These are phyloP conservation scores for Drosophila dunni DNA, from an alignment of 1,140 invertebrate genomes.

Conservation along the genomic window DNA sequence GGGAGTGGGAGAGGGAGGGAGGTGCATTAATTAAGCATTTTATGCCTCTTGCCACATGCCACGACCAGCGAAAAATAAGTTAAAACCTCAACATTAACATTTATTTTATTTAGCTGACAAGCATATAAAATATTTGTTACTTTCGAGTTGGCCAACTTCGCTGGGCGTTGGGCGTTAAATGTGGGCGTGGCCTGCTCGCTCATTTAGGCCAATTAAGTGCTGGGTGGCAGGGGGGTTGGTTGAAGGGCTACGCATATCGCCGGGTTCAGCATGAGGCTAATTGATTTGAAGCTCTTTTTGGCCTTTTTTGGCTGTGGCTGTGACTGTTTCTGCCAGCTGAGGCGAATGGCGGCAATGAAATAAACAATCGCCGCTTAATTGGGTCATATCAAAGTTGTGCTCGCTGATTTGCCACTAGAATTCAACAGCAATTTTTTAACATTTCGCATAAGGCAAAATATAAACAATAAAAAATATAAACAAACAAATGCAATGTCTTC, in stretches of 20 bases:
- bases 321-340: slow-evolving; percentile 21
- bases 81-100: slow-evolving; percentile 44
- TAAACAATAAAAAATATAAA: neutral
- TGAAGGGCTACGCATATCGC: slow-evolving; percentile 24
- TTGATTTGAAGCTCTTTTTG: slow-evolving; percentile 67
- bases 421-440: slow-evolving; percentile 9
- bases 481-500: slow-evolving; percentile 10
- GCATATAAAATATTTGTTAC: slow-evolving; percentile 43
- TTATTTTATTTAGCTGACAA: slow-evolving; percentile 56
- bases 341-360: slow-evolving; percentile 18
- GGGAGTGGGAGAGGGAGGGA: neutral
- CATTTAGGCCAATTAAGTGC: slow-evolving; percentile 66
- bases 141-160: slow-evolving; percentile 35
- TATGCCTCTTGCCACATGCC: slow-evolving; percentile 45
- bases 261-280: slow-evolving; percentile 73
- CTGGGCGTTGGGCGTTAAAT: slow-evolving; percentile 34
- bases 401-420: slow-evolving; percentile 11
- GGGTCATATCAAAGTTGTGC: slow-evolving; percentile 30
- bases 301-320: slow-evolving; percentile 31
- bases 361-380: slow-evolving; percentile 30
- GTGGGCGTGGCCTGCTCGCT: slow-evolving; percentile 53
- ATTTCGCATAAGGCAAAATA: slow-evolving; percentile 6
- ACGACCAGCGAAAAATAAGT: slow-evolving; percentile 35
- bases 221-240: neutral
- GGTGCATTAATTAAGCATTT: slow-evolving; percentile 72